Conservation (phyloP, 2,888 invertebrate genomes). For the Leptogaster cylindrica region DNA sequence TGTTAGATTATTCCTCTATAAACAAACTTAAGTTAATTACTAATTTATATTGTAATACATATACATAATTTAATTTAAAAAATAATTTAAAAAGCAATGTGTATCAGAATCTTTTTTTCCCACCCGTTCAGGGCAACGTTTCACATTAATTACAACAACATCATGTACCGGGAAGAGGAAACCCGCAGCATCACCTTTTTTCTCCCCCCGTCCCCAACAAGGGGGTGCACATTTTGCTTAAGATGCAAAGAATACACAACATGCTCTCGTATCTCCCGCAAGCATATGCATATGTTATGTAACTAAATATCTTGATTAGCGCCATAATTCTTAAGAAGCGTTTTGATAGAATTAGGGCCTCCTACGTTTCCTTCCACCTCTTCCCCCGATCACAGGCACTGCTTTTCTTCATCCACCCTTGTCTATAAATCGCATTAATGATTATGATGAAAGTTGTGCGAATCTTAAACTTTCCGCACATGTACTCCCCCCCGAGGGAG, state of each 20-base stretch:
- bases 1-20: too few relatives aligned
- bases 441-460: conserved; percentile 42
- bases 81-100: background rate
- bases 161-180: background rate
- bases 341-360: conserved; percentile 38
- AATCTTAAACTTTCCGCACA: conserved; percentile 42
- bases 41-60: background rate
- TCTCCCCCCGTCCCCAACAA: background rate
- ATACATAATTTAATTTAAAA: too few relatives aligned
- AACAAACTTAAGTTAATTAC: too few relatives aligned
- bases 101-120: background rate
- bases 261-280: background rate
- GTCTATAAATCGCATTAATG: conserved; percentile 43
- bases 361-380: background rate
- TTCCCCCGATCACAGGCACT: background rate
- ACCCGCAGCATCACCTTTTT: conserved; percentile 26
- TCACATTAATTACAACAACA: conserved; percentile 13
- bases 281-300: conserved; percentile 26
- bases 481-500: conserved; percentile 26
- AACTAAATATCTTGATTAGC: conserved; percentile 43
- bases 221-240: conserved; percentile 18
- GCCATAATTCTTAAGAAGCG: conserved; percentile 41
- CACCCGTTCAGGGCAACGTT: background rate
- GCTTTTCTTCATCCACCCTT: conserved; percentile 37
- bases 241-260: conserved; percentile 15